Percentiles rank a stretch among this genome's conserved stretches.
These are phyloP conservation scores for Cebidichthys violaceus DNA, from an alignment of 2,113 vertebrate genomes.

Conservation along the genomic window DNA sequence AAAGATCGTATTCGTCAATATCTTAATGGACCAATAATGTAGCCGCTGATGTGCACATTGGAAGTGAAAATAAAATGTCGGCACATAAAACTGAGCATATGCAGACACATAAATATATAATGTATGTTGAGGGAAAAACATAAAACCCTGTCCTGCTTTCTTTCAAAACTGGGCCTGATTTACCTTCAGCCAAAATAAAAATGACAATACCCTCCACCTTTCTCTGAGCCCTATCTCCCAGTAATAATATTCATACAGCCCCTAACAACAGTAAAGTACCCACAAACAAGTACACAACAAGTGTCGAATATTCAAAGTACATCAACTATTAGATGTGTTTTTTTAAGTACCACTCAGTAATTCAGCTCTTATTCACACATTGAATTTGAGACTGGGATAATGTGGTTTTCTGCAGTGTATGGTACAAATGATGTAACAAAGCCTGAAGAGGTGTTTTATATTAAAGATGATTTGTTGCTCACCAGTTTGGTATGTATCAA, in stretches of 20 bases:
- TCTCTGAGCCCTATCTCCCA: not conserved
- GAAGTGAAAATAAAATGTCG: not conserved
- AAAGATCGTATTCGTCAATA: not conserved
- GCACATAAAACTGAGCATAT: not conserved
- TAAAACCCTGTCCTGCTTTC: not conserved
- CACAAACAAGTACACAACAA: not conserved
- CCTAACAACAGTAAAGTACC: not conserved
- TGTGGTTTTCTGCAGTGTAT: not conserved
- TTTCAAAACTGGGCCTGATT: not conserved
- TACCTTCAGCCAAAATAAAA: not conserved
- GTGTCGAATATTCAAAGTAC: not conserved
- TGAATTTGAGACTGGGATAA: not conserved
- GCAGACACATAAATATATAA: not conserved
- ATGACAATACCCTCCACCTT: not conserved
- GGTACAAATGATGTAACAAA: slow-evolving; percentile 2
- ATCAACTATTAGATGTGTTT: not conserved
- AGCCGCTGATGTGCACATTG: not conserved
- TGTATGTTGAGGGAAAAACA: not conserved
- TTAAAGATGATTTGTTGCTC: not conserved
- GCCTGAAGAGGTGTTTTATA: not conserved
- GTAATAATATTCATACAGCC: not conserved
- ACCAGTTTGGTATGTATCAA: not conserved
- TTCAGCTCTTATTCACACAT: slow-evolving; percentile 1
- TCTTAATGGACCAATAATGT: not conserved
- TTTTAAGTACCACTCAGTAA: not conserved